Evolutionary conservation across 2,797 vertebrate genomes (phyloP).

Genomic region (Austrolebias charrua): DNA sequence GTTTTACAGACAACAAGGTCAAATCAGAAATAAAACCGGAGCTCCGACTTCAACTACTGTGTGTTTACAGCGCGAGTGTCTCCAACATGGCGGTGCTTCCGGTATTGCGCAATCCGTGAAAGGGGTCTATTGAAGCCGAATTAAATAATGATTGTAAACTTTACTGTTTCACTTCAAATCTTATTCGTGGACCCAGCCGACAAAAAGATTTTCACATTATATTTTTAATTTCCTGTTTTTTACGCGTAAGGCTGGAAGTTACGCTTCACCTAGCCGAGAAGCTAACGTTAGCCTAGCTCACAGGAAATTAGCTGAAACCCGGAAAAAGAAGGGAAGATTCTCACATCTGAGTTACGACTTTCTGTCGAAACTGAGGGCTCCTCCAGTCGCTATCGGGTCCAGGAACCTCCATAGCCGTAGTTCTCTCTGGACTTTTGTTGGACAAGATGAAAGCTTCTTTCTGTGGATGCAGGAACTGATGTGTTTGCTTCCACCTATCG

Average conservation of each 20-base stretch:
- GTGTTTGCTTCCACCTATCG: not conserved
- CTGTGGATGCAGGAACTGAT: too few relatives aligned
- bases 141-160: too few relatives aligned
- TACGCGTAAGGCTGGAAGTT: too few relatives aligned
- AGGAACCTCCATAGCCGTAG: conserved; percentile 84
- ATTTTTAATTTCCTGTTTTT: not conserved
- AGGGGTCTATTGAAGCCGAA: too few relatives aligned
- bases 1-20: too few relatives aligned
- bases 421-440: not conserved
- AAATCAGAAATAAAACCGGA: too few relatives aligned
- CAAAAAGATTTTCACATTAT: not conserved
- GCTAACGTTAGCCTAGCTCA: conserved; percentile 42
- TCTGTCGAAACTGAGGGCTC: conserved; percentile 91
- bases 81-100: too few relatives aligned
- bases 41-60: too few relatives aligned
- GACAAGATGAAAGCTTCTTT: not conserved
- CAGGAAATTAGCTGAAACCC: not conserved
- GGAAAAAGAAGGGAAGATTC: conserved; percentile 13
- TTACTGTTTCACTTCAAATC: too few relatives aligned
- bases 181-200: not conserved
- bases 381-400: conserved; percentile 93
- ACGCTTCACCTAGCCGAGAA: not conserved
- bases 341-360: conserved; percentile 97
- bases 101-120: too few relatives aligned
- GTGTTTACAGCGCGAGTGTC: too few relatives aligned